These are phyloP conservation scores for Macrophya alboannulata DNA, from an alignment of 2,888 invertebrate species.

Conservation along the genomic window DNA sequence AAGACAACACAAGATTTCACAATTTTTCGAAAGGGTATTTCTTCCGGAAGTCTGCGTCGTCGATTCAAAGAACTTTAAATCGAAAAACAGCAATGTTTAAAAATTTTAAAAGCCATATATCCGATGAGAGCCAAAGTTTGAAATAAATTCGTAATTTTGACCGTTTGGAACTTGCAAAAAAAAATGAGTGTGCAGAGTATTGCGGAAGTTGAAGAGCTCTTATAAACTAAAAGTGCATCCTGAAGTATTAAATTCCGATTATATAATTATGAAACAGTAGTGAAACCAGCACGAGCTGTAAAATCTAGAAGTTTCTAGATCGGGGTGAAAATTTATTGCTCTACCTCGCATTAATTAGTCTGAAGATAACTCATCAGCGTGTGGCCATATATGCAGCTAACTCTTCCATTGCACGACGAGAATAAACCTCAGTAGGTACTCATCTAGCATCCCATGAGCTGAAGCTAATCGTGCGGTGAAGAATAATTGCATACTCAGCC, in stretches of 20 bases:
- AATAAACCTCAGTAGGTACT: not conserved
- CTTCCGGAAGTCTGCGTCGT: too few relatives aligned
- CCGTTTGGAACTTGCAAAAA: too few relatives aligned
- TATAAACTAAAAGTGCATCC: not conserved
- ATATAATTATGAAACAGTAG: not conserved
- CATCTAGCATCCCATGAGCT: not conserved
- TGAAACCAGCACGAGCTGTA: not conserved
- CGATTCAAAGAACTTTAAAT: not conserved
- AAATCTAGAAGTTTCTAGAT: not conserved
- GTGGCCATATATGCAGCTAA: not conserved
- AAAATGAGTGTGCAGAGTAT: too few relatives aligned
- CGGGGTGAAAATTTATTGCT: not conserved
- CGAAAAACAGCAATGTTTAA: too few relatives aligned
- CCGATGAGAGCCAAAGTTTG: too few relatives aligned
- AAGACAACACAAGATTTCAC: not conserved
- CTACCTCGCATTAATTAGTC: constrained; percentile 76
- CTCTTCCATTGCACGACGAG: not conserved
- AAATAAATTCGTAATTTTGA: too few relatives aligned
- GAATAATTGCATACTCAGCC: not conserved
- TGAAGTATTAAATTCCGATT: constrained; percentile 8
- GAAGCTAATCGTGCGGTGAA: not conserved
- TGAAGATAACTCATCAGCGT: constrained; percentile 74
- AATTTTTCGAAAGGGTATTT: too few relatives aligned
- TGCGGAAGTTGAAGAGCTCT: not conserved
- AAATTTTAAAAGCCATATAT: too few relatives aligned